These are phyloP conservation scores for Allolobophora icterica DNA, from an alignment of 2,888 invertebrate genomes.

Conservation along the genomic window DNA sequence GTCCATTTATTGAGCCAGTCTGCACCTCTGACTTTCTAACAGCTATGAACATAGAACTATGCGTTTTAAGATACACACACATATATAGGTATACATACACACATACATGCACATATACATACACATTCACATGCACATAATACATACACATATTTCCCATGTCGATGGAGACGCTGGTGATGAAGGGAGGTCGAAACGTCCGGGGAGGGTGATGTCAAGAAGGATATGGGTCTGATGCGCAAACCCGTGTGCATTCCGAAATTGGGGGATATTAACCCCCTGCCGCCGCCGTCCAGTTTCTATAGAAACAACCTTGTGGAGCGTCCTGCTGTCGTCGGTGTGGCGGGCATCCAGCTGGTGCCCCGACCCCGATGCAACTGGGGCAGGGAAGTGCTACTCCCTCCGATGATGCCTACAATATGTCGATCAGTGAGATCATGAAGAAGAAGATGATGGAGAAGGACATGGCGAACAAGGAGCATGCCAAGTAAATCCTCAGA, in stretches of 20 bases:
- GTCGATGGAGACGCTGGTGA: neutral
- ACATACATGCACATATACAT: too few relatives aligned
- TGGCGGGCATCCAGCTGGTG: neutral
- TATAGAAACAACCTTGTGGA: neutral
- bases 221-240: neutral
- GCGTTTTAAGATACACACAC: too few relatives aligned
- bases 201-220: neutral
- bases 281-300: neutral
- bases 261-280: neutral
- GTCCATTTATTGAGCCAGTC: too few relatives aligned
- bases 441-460: slow-evolving; percentile 31
- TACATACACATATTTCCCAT: too few relatives aligned
- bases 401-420: neutral
- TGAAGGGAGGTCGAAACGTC: neutral
- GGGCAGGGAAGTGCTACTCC: too few relatives aligned
- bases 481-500: neutral
- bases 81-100: too few relatives aligned
- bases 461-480: neutral
- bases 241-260: neutral
- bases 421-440: slow-evolving; percentile 22
- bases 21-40: too few relatives aligned
- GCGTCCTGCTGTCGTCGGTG: neutral
- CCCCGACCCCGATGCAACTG: neutral
- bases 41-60: too few relatives aligned
- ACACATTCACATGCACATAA: too few relatives aligned